phyloP scores from a whole-genome alignment of 2,888 invertebrate species.

The Yponomeuta cagnagella region DNA sequence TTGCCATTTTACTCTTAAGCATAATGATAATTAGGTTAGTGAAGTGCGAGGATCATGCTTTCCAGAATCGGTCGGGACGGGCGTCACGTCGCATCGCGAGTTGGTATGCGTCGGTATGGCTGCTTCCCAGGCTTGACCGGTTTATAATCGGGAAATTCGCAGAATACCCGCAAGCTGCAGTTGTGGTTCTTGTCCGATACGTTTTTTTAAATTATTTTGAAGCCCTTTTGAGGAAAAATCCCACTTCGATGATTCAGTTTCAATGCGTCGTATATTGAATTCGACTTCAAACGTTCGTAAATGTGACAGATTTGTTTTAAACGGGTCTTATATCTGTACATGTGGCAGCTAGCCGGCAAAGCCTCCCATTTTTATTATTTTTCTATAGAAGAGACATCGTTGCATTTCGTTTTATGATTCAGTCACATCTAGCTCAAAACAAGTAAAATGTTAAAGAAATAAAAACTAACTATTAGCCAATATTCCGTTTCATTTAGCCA shows the following conservation, averaged over 20 bases:
- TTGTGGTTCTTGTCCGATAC: not conserved
- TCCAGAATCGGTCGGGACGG: constrained; percentile 39
- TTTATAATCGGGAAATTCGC: constrained; percentile 59
- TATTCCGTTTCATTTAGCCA: too few species aligned
- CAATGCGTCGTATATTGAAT: not conserved
- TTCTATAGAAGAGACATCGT: too few species aligned
- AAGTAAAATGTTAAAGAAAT: too few species aligned
- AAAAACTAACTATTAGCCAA: too few species aligned
- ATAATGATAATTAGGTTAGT: constrained; percentile 3
- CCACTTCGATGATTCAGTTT: not conserved
- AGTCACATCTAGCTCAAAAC: too few species aligned
- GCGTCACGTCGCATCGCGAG: constrained; percentile 40
- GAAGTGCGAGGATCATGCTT: constrained; percentile 21
- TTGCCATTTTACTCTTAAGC: not conserved
- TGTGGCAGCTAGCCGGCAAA: too few species aligned
- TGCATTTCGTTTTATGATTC: too few species aligned
- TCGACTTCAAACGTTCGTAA: not conserved
- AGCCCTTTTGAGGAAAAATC: not conserved
- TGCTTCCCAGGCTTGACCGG: constrained; percentile 47
- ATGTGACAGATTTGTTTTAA: too few species aligned
- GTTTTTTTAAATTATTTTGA: not conserved
- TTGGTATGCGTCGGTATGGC: constrained; percentile 22
- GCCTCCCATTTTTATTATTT: too few species aligned
- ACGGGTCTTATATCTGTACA: too few species aligned
- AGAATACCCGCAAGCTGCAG: constrained; percentile 32